Evolutionary conservation across 2,797 vertebrate species (phyloP).

Genomic region (Chanos chanos): DNA sequence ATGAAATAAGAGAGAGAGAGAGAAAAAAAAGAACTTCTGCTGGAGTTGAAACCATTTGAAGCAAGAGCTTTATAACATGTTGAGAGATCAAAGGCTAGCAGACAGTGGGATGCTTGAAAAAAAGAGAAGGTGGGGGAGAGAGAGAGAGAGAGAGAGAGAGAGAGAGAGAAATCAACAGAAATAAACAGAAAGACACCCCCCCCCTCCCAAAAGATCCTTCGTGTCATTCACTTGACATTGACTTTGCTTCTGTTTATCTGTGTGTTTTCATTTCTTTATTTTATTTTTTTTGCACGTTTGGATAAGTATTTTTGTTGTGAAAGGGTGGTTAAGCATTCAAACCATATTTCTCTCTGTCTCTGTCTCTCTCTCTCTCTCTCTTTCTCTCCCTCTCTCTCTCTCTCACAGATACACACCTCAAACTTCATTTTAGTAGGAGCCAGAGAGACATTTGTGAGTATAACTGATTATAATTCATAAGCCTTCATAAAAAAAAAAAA

Average conservation of each 20-base stretch:
- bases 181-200: too few species aligned
- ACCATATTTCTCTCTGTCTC: conserved; percentile 36
- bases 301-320: conserved; percentile 47
- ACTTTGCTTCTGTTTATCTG: conserved; percentile 47
- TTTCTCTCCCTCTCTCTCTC: conserved; percentile 5
- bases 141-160: conserved; percentile 13
- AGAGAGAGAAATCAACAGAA: conserved; percentile 15
- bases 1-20: conserved; percentile 48
- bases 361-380: conserved; percentile 1
- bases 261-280: conserved; percentile 53
- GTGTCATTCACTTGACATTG: conserved; percentile 50
- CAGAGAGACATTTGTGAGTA: neutral
- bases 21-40: conserved; percentile 53
- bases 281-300: conserved; percentile 40
- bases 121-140: neutral
- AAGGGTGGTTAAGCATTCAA: conserved; percentile 18
- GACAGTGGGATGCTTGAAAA: conserved; percentile 39
- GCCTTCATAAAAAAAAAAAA: too few species aligned
- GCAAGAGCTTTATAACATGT: conserved; percentile 53
- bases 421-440: too few species aligned
- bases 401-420: neutral
- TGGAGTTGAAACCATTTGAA: conserved; percentile 62
- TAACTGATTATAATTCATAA: too few species aligned
- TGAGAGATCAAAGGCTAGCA: conserved; percentile 57
- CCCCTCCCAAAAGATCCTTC: conserved; percentile 31